Conservation (phyloP, 2,797 vertebrate genomes). For the Rhinichthys osculus region DNA sequence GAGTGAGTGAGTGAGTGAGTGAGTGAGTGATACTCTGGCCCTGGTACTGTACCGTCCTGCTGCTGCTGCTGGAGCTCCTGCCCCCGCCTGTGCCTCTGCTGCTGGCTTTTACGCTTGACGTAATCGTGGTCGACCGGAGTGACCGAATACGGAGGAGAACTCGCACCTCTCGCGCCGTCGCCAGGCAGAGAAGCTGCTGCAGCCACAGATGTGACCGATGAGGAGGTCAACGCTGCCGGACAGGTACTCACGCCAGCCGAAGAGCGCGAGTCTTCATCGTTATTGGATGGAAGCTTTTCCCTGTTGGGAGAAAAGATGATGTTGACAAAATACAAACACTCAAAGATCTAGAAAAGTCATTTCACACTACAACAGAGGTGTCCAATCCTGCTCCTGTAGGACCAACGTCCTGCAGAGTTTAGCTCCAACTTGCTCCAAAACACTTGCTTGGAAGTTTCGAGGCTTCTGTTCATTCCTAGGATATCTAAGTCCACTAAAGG, state of each 20-base stretch:
- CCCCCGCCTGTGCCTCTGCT: conserved; percentile 82
- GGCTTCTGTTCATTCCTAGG: too few relatives aligned
- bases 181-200: conserved; percentile 14
- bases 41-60: conserved; percentile 97
- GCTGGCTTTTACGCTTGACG: conserved; percentile 99
- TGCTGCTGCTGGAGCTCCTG: conserved; percentile 70
- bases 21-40: conserved; percentile 84
- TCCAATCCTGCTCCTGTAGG: background rate
- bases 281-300: conserved; percentile 88
- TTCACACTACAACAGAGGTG: too few relatives aligned
- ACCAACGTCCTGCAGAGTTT: too few relatives aligned
- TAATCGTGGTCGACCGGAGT: conserved; percentile 99
- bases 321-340: background rate
- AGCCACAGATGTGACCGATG: background rate
- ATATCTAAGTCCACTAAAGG: too few relatives aligned
- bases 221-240: background rate
- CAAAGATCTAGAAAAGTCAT: background rate
- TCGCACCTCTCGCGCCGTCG: conserved; percentile 96
- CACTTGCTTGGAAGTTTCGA: too few relatives aligned
- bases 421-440: too few relatives aligned
- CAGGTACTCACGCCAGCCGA: conserved; percentile 83
- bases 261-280: conserved; percentile 92
- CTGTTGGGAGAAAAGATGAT: conserved; percentile 69
- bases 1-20: conserved; percentile 56
- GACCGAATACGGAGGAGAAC: conserved; percentile 97